Conservation (phyloP, 2,797 vertebrate species). For the Simalia tracyae region DNA sequence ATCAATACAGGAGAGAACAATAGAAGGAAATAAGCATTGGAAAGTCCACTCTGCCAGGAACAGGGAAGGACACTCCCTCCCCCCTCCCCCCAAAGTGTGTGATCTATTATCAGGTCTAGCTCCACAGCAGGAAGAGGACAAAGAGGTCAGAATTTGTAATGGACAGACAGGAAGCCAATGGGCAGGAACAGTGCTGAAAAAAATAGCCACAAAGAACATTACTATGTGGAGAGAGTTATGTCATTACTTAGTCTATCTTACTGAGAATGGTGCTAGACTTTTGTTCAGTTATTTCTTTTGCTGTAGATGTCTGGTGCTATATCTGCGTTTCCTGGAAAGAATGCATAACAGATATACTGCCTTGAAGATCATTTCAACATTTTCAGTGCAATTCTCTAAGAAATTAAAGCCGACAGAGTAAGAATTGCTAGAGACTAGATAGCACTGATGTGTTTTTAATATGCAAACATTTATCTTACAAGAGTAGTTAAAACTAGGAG, state of each 20-base stretch:
- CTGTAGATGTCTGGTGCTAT: neutral
- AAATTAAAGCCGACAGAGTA: neutral
- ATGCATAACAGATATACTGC: neutral
- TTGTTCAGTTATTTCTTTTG: neutral
- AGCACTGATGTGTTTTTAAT: neutral
- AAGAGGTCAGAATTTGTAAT: neutral
- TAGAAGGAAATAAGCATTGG: conserved; percentile 65
- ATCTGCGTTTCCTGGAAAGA: neutral
- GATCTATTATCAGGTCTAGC: neutral
- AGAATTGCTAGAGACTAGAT: neutral
- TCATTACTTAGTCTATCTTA: neutral
- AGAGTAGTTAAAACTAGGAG: neutral
- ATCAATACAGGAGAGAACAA: conserved; percentile 58
- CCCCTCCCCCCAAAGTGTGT: neutral
- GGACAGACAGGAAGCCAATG: neutral
- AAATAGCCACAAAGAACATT: neutral
- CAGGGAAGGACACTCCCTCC: neutral
- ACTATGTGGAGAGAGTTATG: neutral
- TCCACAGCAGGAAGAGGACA: neutral
- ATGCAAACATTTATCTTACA: neutral
- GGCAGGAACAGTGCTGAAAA: neutral
- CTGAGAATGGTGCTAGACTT: neutral
- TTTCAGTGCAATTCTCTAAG: neutral
- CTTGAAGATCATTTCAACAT: neutral
- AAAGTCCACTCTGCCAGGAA: conserved; percentile 59